Conservation (phyloP, 2,113 vertebrate genomes). For the Nannobrachium achirus region DNA sequence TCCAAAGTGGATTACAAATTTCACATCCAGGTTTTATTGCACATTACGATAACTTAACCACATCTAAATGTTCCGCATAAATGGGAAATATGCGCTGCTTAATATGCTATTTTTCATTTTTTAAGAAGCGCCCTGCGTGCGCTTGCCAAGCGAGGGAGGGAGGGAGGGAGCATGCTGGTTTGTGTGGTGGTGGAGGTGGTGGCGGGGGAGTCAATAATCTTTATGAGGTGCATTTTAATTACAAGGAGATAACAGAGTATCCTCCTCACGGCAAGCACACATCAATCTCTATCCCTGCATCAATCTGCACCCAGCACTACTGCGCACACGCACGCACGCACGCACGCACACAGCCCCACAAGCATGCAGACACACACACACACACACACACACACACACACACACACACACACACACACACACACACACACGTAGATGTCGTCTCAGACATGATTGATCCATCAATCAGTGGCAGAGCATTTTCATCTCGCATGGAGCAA, state of each 20-base stretch:
- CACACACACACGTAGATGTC: slow-evolving; percentile 40
- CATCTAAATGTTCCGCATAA: slow-evolving; percentile 84
- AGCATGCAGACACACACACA: too few species aligned
- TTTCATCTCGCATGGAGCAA: slow-evolving; percentile 64
- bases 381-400: too few species aligned
- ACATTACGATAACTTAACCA: slow-evolving; percentile 86
- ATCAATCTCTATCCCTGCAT: slow-evolving; percentile 78
- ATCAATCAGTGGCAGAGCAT: slow-evolving; percentile 72
- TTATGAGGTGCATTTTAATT: slow-evolving; percentile 85
- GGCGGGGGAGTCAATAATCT: slow-evolving; percentile 80
- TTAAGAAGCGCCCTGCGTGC: slow-evolving; percentile 79
- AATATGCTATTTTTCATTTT: slow-evolving; percentile 83
- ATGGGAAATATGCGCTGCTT: slow-evolving; percentile 80
- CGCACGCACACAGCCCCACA: too few species aligned
- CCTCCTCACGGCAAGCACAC: slow-evolving; percentile 74
- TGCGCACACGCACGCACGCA: slow-evolving; percentile 3
- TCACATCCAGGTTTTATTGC: slow-evolving; percentile 84
- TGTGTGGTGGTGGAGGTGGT: slow-evolving; percentile 69
- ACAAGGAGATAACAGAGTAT: slow-evolving; percentile 81
- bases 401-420: neutral
- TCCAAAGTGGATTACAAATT: slow-evolving; percentile 86
- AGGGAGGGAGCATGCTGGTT: slow-evolving; percentile 65
- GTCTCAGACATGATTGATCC: slow-evolving; percentile 72
- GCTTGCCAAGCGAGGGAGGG: slow-evolving; percentile 73
- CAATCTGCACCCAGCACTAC: slow-evolving; percentile 53